Evolutionary conservation across 2,113 vertebrate genomes (phyloP).

Genomic region (Grammomys surdaster): DNA sequence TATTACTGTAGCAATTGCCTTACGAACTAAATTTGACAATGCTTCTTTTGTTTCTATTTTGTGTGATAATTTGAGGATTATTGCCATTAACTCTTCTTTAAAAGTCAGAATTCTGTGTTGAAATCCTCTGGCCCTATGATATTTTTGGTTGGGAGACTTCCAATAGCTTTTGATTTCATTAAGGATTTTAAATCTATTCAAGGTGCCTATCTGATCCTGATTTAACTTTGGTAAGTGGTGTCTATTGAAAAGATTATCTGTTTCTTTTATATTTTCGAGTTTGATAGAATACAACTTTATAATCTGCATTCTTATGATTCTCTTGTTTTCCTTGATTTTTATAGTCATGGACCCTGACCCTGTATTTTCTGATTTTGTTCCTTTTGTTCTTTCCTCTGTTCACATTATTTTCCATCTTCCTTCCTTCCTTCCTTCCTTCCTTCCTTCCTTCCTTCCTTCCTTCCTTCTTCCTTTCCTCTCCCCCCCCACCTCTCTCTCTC

Average conservation of each 20-base stretch:
- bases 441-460: no score
- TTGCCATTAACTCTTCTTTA: not conserved
- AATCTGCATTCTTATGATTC: not conserved
- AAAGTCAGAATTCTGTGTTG: not conserved
- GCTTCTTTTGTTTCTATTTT: not conserved
- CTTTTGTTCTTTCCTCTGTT: not conserved
- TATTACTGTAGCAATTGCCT: not conserved
- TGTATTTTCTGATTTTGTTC: not conserved
- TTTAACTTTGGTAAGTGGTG: not conserved
- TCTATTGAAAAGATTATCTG: not conserved
- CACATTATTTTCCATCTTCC: not conserved
- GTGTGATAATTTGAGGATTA: not conserved
- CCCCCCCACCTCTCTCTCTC: no score
- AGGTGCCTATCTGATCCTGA: not conserved
- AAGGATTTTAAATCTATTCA: accelerated
- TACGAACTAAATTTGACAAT: not conserved
- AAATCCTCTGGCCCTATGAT: not conserved
- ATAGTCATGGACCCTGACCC: not conserved
- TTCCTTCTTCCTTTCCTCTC: no score
- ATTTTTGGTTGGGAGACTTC: no score
- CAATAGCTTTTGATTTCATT: not conserved
- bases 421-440: no score
- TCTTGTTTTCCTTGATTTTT: not conserved
- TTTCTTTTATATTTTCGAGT: not conserved
- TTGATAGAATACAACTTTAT: not conserved